Evolutionary conservation across 2,113 vertebrate genomes (phyloP), one percentile per base, ranked within the genome.

Genomic region (Bos indicus): DNA sequence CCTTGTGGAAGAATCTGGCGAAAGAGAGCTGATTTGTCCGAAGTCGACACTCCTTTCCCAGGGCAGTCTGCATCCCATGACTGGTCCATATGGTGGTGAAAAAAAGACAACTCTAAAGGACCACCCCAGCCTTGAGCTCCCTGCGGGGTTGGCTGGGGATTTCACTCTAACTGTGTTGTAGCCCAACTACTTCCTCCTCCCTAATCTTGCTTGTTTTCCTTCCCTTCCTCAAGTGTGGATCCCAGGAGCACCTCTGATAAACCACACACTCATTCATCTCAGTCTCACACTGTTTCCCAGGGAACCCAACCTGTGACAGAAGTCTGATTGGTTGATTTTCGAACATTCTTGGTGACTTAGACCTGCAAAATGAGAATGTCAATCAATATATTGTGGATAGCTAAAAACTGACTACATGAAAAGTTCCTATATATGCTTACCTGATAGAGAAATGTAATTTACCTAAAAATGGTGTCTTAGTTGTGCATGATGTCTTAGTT

Each of bases 131-230:
- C 82, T 85, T 2, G 25, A 33, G 26, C 19, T 74, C 64, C 51
- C 36, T 40, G 40, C 4, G 51, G 57, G 8, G 16, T 5, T 36
- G 19, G 30, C 46, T 9, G 25, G 82, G 36, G 52, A 36, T 33
- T 54, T 92, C 0, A 0, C 26, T 28, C n/a, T 64, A 4, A 30
- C 25, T 8, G 1, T 16, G 21, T n/a, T 51, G 25, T 14, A 46
- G 21, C 23, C 40, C 36, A 83, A 5, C 26, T 57, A 59, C 85
- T 81, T 26, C 28, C 46, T 91, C 7, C 81, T 46, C 74, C 43
- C 40, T n/a, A 40, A 16, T 17, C 17, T 21, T 59, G 17, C 16
- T 33, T 71, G 48, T 30, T 77, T 71, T 25, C 40, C 48, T 88
- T 46, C 23, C 21, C 62, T 36, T 46, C 40, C 28, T 94, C 52